Conservation (phyloP, 1,140 invertebrate genomes). For the Platorchestia sp. region DNA sequence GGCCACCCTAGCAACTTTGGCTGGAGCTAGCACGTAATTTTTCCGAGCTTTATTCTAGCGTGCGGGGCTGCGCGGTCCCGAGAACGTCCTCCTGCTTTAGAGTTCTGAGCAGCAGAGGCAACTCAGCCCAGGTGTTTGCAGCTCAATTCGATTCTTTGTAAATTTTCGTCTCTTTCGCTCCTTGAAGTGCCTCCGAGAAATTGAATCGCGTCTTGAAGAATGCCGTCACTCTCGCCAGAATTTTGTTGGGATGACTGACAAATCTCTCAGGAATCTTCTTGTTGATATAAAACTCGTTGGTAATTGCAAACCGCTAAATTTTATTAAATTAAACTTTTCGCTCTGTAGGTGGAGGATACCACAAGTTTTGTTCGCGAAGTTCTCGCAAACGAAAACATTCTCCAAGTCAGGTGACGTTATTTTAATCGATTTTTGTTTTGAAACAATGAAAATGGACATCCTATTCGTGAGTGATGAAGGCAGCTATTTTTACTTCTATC, state of each 20-base stretch:
- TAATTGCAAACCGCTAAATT: neutral
- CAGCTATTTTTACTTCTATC: neutral
- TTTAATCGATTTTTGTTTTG: neutral
- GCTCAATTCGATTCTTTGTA: constrained; percentile 44
- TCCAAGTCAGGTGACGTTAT: neutral
- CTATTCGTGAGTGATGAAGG: neutral
- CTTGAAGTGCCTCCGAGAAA: constrained; percentile 16
- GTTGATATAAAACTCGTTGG: neutral
- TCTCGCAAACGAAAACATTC: neutral
- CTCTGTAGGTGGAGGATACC: neutral
- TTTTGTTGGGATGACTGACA: constrained; percentile 16
- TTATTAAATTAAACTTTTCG: neutral
- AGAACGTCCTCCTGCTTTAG: neutral
- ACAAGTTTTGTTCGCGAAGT: neutral
- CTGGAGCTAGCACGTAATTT: neutral
- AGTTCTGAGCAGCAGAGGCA: constrained; percentile 17
- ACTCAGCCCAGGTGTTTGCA: constrained; percentile 38
- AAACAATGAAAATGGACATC: neutral
- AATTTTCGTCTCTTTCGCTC: constrained; percentile 23
- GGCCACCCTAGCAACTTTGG: no score
- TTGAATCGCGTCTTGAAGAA: constrained; percentile 37
- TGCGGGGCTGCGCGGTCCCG: neutral
- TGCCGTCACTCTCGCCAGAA: neutral
- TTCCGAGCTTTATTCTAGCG: neutral
- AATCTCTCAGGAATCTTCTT: neutral